Conservation (phyloP, 2,797 vertebrate species). For the Scarus forsteni region DNA sequence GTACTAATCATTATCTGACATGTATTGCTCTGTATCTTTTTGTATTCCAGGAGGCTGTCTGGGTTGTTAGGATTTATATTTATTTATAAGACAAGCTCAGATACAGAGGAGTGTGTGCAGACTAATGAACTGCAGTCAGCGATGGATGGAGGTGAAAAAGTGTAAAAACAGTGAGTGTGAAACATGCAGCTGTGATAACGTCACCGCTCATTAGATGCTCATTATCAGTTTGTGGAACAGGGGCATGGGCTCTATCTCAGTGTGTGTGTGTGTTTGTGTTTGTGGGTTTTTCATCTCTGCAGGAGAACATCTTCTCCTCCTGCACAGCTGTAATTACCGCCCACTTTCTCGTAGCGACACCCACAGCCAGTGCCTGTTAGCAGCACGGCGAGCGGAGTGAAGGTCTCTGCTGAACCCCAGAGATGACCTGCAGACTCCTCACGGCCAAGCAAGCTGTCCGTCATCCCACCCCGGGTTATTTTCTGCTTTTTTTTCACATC, state of each 20-base stretch:
- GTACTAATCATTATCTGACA: background rate
- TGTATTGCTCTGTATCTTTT: conserved; percentile 8
- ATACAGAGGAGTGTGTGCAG: conserved; percentile 14
- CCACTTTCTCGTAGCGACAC: conserved; percentile 52
- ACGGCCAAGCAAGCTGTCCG: conserved; percentile 9
- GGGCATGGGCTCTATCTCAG: conserved; percentile 1
- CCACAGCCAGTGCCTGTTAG: conserved; percentile 40
- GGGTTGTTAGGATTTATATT: background rate
- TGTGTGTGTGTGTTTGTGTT: conserved; percentile 35
- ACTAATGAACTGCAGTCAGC: conserved; percentile 34
- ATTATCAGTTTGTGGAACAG: conserved; percentile 59
- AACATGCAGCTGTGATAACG: conserved; percentile 63
- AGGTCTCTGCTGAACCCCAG: conserved; percentile 28
- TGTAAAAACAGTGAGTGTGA: background rate
- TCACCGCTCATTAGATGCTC: conserved; percentile 68
- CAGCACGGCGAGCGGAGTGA: conserved; percentile 33
- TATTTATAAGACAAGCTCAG: conserved; percentile 1
- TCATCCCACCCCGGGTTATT: conserved; percentile 9
- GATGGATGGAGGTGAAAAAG: conserved; percentile 22
- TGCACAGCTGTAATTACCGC: conserved; percentile 73
- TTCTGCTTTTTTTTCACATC: conserved; percentile 24
- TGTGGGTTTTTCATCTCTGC: conserved; percentile 64
- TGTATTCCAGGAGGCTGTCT: background rate
- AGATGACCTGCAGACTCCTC: conserved; percentile 27
- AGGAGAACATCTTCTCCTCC: conserved; percentile 60